phyloP scores from a whole-genome alignment of 1,140 invertebrate species.

The Ditylenchus dipsaci region DNA sequence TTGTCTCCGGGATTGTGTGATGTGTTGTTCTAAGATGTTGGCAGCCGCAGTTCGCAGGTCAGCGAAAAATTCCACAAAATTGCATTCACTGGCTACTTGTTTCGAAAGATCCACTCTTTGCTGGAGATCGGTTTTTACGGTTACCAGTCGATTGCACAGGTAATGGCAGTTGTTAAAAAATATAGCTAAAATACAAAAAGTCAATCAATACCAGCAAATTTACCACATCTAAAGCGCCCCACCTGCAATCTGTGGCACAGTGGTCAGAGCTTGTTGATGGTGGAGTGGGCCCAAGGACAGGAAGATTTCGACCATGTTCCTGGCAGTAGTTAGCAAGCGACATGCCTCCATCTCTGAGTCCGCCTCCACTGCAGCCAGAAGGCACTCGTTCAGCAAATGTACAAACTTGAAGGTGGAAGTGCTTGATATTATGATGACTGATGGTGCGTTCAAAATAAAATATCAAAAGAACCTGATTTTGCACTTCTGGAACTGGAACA shows the following conservation, averaged over 20 bases:
- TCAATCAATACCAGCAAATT: background rate
- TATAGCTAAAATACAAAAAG: constrained; percentile 24
- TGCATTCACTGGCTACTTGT: constrained; percentile 16
- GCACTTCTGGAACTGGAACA: constrained; percentile 35
- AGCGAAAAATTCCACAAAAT: constrained; percentile 19
- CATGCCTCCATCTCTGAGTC: constrained; percentile 28
- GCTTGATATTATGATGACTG: constrained; percentile 14
- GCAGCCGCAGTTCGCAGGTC: constrained; percentile 15
- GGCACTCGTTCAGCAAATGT: constrained; percentile 20
- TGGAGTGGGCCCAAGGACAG: constrained; percentile 22
- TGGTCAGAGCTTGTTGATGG: constrained; percentile 29
- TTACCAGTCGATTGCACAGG: constrained; percentile 29
- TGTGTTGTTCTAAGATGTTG: constrained; percentile 23
- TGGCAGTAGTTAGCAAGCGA: constrained; percentile 33
- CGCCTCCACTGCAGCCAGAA: constrained; percentile 20
- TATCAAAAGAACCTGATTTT: constrained; percentile 29
- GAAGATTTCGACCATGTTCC: constrained; percentile 38
- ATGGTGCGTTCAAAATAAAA: background rate
- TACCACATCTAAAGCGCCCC: background rate
- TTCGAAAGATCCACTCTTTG: background rate
- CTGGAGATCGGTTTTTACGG: constrained; percentile 9
- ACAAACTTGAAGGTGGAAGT: constrained; percentile 36
- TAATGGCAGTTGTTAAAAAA: constrained; percentile 45
- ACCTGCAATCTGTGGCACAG: constrained; percentile 41
- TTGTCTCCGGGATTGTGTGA: constrained; percentile 16